phyloP scores from a whole-genome alignment of 2,888 invertebrate species.

The Argynnis bischoffii region DNA sequence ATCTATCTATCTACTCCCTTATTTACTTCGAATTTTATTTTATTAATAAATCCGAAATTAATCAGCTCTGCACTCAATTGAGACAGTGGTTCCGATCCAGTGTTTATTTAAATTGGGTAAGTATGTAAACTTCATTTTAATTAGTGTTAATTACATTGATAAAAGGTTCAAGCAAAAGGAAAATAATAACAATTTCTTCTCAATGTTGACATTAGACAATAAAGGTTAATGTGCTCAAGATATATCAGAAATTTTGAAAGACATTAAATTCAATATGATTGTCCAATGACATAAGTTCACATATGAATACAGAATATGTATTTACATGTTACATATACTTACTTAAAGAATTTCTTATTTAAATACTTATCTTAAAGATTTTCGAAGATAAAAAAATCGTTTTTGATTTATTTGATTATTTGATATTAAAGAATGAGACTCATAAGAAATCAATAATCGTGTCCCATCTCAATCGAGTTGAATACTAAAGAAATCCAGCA shows the following conservation, averaged over 20 bases:
- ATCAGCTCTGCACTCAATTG: slow-evolving; percentile 2
- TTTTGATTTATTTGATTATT: not conserved
- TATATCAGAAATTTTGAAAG: slow-evolving; percentile 3
- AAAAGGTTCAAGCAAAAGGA: slow-evolving; percentile 2
- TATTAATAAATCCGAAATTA: not conserved
- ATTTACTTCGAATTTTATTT: slow-evolving; percentile 1
- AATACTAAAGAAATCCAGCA: not conserved
- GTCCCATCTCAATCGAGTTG: slow-evolving; percentile 23
- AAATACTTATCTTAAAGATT: not conserved
- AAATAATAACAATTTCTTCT: slow-evolving; percentile 19
- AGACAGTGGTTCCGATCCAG: not conserved
- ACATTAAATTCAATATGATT: not conserved
- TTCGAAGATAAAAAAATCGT: not conserved
- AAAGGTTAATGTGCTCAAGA: slow-evolving; percentile 18
- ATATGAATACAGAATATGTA: too few relatives aligned
- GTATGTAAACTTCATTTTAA: slow-evolving; percentile 14
- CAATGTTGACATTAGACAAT: slow-evolving; percentile 11
- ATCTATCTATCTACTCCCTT: not conserved
- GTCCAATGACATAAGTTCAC: too few relatives aligned
- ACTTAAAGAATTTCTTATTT: not conserved
- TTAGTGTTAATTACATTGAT: slow-evolving; percentile 22
- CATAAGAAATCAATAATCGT: slow-evolving; percentile 12
- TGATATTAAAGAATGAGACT: not conserved
- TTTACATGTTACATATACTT: not conserved
- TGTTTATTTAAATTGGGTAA: not conserved